Conservation (phyloP, 1,140 invertebrate genomes). For the Venustaconcha ellipsiformis region DNA sequence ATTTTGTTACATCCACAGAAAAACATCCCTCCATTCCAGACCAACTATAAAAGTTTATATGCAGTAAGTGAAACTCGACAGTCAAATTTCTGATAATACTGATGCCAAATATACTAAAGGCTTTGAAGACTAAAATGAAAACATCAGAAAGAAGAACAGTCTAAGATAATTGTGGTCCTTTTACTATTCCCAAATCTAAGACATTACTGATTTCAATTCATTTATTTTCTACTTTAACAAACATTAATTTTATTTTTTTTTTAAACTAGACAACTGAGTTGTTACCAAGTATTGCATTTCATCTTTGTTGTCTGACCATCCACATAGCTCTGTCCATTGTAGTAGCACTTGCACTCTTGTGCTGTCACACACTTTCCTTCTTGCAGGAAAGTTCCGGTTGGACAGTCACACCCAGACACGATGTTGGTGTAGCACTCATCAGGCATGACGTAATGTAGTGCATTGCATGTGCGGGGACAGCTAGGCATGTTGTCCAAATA, state of each 20-base stretch:
- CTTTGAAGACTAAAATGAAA: too few relatives aligned
- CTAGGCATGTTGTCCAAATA: too few relatives aligned
- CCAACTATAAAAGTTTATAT: too few relatives aligned
- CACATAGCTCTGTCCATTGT: constrained; percentile 16
- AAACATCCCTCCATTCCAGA: too few relatives aligned
- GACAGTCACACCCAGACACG: constrained; percentile 32
- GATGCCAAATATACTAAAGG: too few relatives aligned
- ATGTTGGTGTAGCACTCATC: constrained; percentile 21
- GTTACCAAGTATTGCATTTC: constrained; percentile 33
- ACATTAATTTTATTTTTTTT: background rate
- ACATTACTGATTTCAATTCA: background rate
- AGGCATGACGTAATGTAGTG: constrained; percentile 13
- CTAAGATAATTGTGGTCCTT: too few relatives aligned
- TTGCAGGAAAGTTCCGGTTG: constrained; percentile 18
- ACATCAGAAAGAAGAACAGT: too few relatives aligned
- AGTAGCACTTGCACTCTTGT: constrained; percentile 33
- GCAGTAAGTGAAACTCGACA: too few relatives aligned
- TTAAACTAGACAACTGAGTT: background rate
- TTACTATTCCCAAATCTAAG: too few relatives aligned
- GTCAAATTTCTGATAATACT: too few relatives aligned
- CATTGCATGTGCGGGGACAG: constrained; percentile 28
- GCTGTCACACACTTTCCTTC: constrained; percentile 29
- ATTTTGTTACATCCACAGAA: too few relatives aligned
- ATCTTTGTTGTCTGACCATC: constrained; percentile 19
- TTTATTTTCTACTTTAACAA: background rate